A percentile compares a stretch with the other conserved stretches of the same genome.
phyloP scores from a whole-genome alignment of 2,888 invertebrate species.

The Epicampocera succincta region DNA sequence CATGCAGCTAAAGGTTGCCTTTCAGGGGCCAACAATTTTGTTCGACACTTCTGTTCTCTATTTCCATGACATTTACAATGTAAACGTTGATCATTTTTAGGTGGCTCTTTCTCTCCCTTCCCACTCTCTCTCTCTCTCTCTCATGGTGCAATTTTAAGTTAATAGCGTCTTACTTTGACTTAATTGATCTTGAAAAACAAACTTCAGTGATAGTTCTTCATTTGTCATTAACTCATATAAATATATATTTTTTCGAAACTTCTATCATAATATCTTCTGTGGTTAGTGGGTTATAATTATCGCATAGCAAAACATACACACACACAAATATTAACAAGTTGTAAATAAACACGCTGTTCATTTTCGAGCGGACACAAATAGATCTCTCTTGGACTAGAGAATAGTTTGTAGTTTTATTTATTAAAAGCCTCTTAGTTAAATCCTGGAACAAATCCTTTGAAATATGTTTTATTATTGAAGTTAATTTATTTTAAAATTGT shows the following conservation, averaged over 20 bases:
- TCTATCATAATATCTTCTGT: constrained; percentile 21
- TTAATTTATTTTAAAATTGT: background rate
- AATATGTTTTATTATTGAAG: background rate
- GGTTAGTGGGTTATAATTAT: constrained; percentile 36
- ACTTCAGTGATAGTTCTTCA: constrained; percentile 6
- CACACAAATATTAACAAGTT: constrained; percentile 7
- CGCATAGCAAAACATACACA: constrained; percentile 39
- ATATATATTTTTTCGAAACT: constrained; percentile 8
- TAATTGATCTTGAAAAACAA: constrained; percentile 20
- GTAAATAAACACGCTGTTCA: constrained; percentile 49
- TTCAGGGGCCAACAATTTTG: too few species aligned
- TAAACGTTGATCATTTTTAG: too few species aligned
- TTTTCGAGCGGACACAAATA: too few species aligned
- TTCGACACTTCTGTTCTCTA: too few species aligned
- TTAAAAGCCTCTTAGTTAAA: constrained; percentile 23
- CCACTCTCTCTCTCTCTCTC: too few species aligned
- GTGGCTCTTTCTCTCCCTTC: too few species aligned
- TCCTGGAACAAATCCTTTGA: constrained; percentile 38
- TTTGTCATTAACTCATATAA: constrained; percentile 50
- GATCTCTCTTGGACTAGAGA: too few species aligned
- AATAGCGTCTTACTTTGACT: background rate
- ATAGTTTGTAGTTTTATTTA: constrained; percentile 25
- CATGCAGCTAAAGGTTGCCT: too few species aligned
- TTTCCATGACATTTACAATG: too few species aligned
- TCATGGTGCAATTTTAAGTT: too few species aligned